Evolutionary conservation across 2,113 vertebrate genomes (phyloP), one percentile per base, ranked within the genome.

Genomic region (Dipodomys spectabilis): DNA sequence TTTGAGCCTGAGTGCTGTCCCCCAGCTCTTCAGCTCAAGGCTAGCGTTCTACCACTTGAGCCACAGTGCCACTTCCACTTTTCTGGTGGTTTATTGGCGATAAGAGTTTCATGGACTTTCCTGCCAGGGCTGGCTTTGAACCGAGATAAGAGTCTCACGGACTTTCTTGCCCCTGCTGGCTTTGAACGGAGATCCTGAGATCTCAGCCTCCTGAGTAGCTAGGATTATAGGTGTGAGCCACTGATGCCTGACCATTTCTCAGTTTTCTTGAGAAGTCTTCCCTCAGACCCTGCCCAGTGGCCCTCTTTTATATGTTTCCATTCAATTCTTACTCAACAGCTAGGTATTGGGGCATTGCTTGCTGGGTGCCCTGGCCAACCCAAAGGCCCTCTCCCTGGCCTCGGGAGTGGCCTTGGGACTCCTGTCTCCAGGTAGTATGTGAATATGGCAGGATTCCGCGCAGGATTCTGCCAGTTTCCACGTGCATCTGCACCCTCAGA

Each of bases 341-440:
- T 28, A 23, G 23, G 23, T 28, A 20, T 2, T 2, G 13, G 62
- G n/a, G 1, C 5, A 2, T 7, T 6, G 6, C 39, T 39, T 39
- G 6, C 22, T 9, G 18, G 32, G 32, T 20, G 16, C 15, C 45
- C 75, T 13, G 6, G 13, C 32, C 67, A 30, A n/a, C 49, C 19
- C 7, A 3, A 3, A 20, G 15, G 25, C 30, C 4, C 1, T 4
- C 60, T 65, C 62, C 10, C n/a, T 27, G 11, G 22, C 68, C 73
- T 16, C 10, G 3, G 53, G 27, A 16, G 53, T 73, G 22, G 16
- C 12, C 0, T 0, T 30, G 81, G 67, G 60, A 25, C 30, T 18
- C 12, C 74, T 64, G 16, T 69, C 23, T 81, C 39, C 49, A 15
- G 69, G 65, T 4, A 2, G 16, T 1, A 0, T 5, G 3, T 0